Evolutionary conservation across 2,888 invertebrate species (phyloP).

Genomic region (Cosmia pyralina): DNA sequence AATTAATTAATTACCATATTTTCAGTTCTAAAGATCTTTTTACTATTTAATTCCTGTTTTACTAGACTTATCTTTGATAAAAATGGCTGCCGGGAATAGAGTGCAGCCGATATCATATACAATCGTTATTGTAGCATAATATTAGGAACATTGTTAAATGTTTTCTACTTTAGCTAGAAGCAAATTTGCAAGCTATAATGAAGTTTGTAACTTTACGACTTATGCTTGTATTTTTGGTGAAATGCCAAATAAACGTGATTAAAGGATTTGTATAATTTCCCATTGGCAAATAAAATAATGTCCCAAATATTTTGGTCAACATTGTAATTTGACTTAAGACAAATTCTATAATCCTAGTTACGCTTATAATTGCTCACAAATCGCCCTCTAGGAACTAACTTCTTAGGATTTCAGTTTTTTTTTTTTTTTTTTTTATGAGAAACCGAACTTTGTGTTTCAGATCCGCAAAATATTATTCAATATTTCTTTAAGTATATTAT

Average conservation of each 20-base stretch:
- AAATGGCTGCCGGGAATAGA: slow-evolving; percentile 58
- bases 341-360: slow-evolving; percentile 28
- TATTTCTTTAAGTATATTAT: slow-evolving; percentile 47
- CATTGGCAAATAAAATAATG: not conserved
- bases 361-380: slow-evolving; percentile 54
- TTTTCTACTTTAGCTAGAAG: slow-evolving; percentile 77
- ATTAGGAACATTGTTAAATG: slow-evolving; percentile 75
- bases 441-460: slow-evolving; percentile 24
- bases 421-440: slow-evolving; percentile 18
- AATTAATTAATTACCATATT: slow-evolving; percentile 36
- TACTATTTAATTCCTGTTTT: slow-evolving; percentile 53
- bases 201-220: slow-evolving; percentile 52
- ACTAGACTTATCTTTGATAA: slow-evolving; percentile 58
- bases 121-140: slow-evolving; percentile 71
- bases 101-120: slow-evolving; percentile 63
- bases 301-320: slow-evolving; percentile 12
- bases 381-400: slow-evolving; percentile 46
- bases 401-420: slow-evolving; percentile 22
- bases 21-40: slow-evolving; percentile 52
- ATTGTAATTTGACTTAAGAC: slow-evolving; percentile 18
- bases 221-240: slow-evolving; percentile 37
- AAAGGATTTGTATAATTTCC: slow-evolving; percentile 21
- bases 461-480: slow-evolving; percentile 34
- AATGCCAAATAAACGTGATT: slow-evolving; percentile 24
- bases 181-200: slow-evolving; percentile 54